Evolutionary conservation across 2,113 vertebrate genomes (phyloP).

Genomic region (Pelecanoides urinatrix): DNA sequence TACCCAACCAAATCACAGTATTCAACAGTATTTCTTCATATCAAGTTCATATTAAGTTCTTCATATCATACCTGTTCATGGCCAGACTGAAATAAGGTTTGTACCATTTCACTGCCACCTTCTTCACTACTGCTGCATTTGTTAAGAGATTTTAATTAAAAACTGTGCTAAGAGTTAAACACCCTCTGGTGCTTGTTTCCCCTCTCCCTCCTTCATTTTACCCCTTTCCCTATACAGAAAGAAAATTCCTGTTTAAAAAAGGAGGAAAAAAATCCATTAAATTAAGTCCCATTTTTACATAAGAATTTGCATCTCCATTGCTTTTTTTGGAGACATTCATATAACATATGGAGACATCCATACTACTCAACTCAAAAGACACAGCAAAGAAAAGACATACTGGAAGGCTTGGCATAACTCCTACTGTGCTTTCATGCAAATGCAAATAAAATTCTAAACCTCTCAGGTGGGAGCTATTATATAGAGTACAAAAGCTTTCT

Average conservation of each 20-base stretch:
- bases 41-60: not conserved
- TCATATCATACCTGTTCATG: not conserved
- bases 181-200: not conserved
- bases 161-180: not conserved
- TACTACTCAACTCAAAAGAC: not conserved
- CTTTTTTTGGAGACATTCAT: not conserved
- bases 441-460: conserved; percentile 40
- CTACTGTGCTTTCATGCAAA: conserved; percentile 53
- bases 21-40: not conserved
- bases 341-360: not conserved
- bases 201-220: not conserved
- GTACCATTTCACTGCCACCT: not conserved
- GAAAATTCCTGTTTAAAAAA: not conserved
- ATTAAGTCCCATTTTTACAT: not conserved
- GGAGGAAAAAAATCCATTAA: not conserved
- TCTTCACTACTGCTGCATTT: not conserved
- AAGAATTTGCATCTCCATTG: not conserved
- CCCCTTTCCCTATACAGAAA: not conserved
- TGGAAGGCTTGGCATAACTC: conserved; percentile 25
- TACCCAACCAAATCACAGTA: not conserved
- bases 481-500: conserved; percentile 40
- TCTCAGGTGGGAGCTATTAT: conserved; percentile 34
- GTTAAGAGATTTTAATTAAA: not conserved
- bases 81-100: not conserved
- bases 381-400: not conserved